Conservation (phyloP, 2,113 vertebrate genomes). For the Tetraodon nigroviridis region DNA sequence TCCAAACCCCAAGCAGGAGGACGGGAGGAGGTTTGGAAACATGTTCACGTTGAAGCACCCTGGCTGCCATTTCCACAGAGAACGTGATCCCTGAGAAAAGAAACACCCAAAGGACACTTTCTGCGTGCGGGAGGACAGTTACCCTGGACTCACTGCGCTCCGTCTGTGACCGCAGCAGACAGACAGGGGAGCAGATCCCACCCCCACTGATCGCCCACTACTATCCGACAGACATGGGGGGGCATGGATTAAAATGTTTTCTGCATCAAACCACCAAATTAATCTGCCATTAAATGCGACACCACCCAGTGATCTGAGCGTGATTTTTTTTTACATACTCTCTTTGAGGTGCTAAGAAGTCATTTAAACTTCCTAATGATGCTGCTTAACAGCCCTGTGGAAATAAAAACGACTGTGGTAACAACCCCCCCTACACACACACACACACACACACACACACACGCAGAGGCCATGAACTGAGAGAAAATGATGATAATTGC, state of each 20-base stretch:
- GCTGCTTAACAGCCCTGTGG: conserved; percentile 31
- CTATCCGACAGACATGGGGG: conserved; percentile 25
- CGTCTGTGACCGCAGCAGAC: conserved; percentile 13
- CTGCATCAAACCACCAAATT: neutral
- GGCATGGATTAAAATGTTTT: conserved; percentile 39
- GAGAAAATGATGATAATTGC: conserved; percentile 73
- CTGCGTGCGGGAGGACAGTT: conserved; percentile 26
- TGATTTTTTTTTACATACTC: conserved; percentile 13
- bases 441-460: conserved; percentile 14
- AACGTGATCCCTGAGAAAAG: conserved; percentile 62
- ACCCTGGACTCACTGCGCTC: conserved; percentile 18
- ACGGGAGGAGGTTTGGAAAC: conserved; percentile 8
- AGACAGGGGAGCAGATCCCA: conserved; percentile 15
- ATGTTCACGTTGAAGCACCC: conserved; percentile 43
- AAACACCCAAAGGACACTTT: conserved; percentile 56
- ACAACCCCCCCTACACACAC: conserved; percentile 9
- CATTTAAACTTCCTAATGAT: conserved; percentile 29
- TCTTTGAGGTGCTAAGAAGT: conserved; percentile 8
- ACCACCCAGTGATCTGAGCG: neutral
- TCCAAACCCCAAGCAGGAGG: neutral
- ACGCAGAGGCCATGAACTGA: conserved; percentile 23
- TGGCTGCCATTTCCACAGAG: conserved; percentile 48
- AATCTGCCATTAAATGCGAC: conserved; percentile 17
- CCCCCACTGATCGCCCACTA: conserved; percentile 34
- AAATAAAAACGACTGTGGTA: conserved; percentile 55